Percentiles rank a stretch among this genome's conserved stretches.
Conservation (phyloP, 2,797 vertebrate genomes). For the Acanthornis magna region DNA sequence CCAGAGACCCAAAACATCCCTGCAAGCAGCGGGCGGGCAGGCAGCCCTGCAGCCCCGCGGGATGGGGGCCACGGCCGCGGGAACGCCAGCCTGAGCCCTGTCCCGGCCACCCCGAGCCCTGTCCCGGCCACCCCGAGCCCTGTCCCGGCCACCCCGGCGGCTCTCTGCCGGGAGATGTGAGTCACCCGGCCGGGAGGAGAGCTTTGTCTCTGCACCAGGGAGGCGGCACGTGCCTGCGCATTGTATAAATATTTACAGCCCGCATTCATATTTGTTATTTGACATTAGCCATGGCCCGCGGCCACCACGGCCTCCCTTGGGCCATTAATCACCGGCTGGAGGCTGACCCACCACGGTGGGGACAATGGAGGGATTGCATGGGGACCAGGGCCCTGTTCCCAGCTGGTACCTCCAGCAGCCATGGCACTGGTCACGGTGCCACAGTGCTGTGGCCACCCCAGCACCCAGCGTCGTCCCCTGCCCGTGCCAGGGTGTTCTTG, state of each 20-base stretch:
- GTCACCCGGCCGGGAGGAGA: not conserved
- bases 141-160: not conserved
- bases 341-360: conserved; percentile 27
- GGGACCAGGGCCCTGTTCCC: not conserved
- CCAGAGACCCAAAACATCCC: not conserved
- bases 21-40: not conserved
- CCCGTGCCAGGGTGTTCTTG: not conserved
- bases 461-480: rapidly evolving
- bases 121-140: not conserved
- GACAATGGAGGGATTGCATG: not conserved
- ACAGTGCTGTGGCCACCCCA: rapidly evolving
- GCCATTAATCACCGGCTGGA: conserved; percentile 43
- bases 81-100: not conserved
- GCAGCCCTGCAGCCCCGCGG: not conserved
- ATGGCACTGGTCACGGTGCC: rapidly evolving
- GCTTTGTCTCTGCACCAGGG: conserved; percentile 27
- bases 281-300: conserved; percentile 62
- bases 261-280: conserved; percentile 64
- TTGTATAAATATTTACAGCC: conserved; percentile 69
- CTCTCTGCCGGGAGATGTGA: not conserved
- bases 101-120: not conserved
- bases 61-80: not conserved
- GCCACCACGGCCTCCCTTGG: conserved; percentile 51
- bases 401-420: not conserved
- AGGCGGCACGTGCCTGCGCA: conserved; percentile 48